A percentile compares a stretch with the other conserved stretches of the same genome.
Conservation (phyloP, 2,797 vertebrate species). For the Salmo trutta region DNA sequence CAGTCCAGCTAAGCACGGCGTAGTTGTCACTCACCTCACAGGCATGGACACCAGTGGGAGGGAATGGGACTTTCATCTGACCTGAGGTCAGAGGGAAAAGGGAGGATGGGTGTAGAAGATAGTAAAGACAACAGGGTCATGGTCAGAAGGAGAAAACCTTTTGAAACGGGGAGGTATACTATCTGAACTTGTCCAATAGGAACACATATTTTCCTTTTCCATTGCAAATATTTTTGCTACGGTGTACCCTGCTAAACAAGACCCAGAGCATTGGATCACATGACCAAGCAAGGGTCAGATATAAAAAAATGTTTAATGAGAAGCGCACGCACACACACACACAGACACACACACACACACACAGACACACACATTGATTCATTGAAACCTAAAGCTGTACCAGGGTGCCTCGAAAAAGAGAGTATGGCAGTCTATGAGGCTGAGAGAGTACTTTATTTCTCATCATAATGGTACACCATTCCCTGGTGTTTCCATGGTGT, state of each 20-base stretch:
- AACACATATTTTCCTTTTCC: too few relatives aligned
- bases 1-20: slow-evolving; percentile 88
- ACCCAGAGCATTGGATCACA: neutral
- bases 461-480: neutral
- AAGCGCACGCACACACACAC: neutral
- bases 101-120: neutral
- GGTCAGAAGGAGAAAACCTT: neutral
- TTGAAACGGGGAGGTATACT: too few relatives aligned
- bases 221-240: too few relatives aligned
- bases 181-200: too few relatives aligned
- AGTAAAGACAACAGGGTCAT: neutral
- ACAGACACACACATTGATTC: neutral
- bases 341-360: too few relatives aligned
- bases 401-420: neutral
- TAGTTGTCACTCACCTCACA: slow-evolving; percentile 85
- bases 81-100: slow-evolving; percentile 60
- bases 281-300: neutral
- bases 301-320: neutral
- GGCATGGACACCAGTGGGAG: slow-evolving; percentile 86
- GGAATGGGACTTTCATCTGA: slow-evolving; percentile 79
- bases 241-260: too few relatives aligned
- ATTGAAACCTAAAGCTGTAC: neutral
- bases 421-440: neutral
- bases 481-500: slow-evolving; percentile 11
- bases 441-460: neutral